Base-by-base conservation (phyloP, 2,113 vertebrate genomes). In the Pavo muticus region DNA sequence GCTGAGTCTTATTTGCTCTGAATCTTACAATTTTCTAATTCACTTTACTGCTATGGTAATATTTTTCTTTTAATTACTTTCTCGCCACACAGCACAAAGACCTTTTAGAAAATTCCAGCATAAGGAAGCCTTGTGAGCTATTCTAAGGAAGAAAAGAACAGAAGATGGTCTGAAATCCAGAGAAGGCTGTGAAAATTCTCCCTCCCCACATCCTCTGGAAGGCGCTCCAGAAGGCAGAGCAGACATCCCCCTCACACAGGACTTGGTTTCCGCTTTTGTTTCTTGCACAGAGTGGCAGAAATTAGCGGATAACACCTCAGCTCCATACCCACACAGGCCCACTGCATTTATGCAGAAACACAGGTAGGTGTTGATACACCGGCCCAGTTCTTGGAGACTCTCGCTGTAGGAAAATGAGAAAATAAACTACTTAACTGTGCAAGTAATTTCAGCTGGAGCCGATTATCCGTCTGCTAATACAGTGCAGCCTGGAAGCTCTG, bases 371-470 rank as follows among this genome's bases (percentile, higher is more conserved):
- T 80, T 91, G 37, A 35, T 63, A 35, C 42, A 32, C 59, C 75
- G 87, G 65, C 73, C 54, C 61, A 50, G 25, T 86, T 96, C 94
- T 92, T 94, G 83, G 69, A 75, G 81, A 73, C 72, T 76, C 59
- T 90, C 21, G 24, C 84, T 93, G 54, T 82, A 90, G 90, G 93
- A 91, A 95, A 96, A 94, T 59, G 91, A 93, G 90, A 94, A 95
- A 96, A 95, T 88, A 88, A 92, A 90, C 75, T 90, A 85, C 95
- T 97, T 95, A 93, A 90, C 94, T 76, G 74, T 61, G 71, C 94
- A 70, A 96, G 97, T 97, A 95, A 97, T 97, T 97, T 97, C 82
- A 96, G 93, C 91, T 92, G 88, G 94, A 98, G 97, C 91, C 96
- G 96, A 97, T 97, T 97, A 98, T 87, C 97, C 94, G 77, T 93